These are phyloP conservation scores for Callipepla squamata DNA, from an alignment of 2,113 vertebrate genomes.

Conservation along the genomic window DNA sequence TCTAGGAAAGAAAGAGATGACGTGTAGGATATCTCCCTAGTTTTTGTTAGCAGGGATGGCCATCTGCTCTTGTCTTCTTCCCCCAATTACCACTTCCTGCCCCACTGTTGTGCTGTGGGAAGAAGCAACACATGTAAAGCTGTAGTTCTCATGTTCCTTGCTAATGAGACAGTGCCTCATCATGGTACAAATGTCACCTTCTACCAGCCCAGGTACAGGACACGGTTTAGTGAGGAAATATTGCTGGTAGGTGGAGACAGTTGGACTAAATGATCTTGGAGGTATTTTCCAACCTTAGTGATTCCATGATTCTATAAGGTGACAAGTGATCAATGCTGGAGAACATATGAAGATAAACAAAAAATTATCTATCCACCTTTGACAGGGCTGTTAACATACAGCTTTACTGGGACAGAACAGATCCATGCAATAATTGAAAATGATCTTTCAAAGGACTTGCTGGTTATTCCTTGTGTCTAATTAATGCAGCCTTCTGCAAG, in stretches of 20 bases:
- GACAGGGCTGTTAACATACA: background rate
- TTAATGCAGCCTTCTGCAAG: slow-evolving; percentile 46
- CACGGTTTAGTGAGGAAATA: too few relatives aligned
- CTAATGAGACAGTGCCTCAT: background rate
- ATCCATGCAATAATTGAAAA: background rate
- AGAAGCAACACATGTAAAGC: background rate
- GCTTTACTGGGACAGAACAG: background rate
- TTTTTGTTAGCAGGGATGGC: background rate
- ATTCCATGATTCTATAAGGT: background rate
- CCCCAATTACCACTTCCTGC: background rate
- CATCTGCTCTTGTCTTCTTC: background rate
- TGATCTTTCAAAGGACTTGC: slow-evolving; percentile 25
- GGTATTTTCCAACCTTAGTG: too few relatives aligned
- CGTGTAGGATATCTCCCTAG: too few relatives aligned
- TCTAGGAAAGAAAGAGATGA: background rate
- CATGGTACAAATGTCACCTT: background rate
- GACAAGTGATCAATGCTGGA: background rate
- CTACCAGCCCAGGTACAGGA: background rate
- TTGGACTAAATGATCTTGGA: too few relatives aligned
- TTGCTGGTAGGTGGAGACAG: too few relatives aligned
- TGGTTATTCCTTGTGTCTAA: slow-evolving; percentile 47
- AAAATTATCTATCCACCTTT: background rate
- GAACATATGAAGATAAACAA: background rate
- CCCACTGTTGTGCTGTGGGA: background rate
- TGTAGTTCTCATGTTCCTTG: background rate